phyloP scores from a whole-genome alignment of 2,888 invertebrate genomes.

The Drosophila mimica region DNA sequence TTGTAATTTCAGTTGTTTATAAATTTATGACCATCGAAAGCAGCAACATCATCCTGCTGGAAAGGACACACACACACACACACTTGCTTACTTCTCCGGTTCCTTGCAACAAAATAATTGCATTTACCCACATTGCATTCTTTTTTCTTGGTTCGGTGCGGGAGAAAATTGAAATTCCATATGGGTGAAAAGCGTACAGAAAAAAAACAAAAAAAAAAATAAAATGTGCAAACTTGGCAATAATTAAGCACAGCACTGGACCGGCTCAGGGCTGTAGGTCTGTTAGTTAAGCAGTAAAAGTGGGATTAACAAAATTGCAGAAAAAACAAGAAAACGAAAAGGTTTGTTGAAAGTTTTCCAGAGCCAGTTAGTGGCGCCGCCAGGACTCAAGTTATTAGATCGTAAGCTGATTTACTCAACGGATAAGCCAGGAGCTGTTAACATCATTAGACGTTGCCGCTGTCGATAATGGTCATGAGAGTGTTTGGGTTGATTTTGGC shows the following conservation, averaged over 20 bases:
- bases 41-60: constrained; percentile 41
- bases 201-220: constrained; percentile 1
- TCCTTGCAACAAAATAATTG: constrained; percentile 64
- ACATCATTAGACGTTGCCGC: constrained; percentile 68
- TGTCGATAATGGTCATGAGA: constrained; percentile 22
- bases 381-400: constrained; percentile 64
- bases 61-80: constrained; percentile 11
- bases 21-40: constrained; percentile 77
- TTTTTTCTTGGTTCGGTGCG: constrained; percentile 30
- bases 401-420: constrained; percentile 64
- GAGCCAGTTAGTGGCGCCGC: background rate
- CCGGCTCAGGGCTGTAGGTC: background rate
- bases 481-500: background rate
- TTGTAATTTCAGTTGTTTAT: constrained; percentile 79
- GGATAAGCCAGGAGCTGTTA: constrained; percentile 72
- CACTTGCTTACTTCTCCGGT: background rate
- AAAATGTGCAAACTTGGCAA: constrained; percentile 24
- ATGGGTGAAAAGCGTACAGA: constrained; percentile 23
- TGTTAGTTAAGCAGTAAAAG: constrained; percentile 14
- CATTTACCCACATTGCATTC: constrained; percentile 46
- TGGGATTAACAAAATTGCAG: background rate
- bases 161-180: constrained; percentile 71
- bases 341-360: constrained; percentile 1
- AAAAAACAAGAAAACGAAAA: background rate
- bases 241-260: constrained; percentile 47